A percentile compares a stretch with the other conserved stretches of the same genome.
phyloP scores from a whole-genome alignment of 2,797 vertebrate genomes.

The Oryzias sinensis region DNA sequence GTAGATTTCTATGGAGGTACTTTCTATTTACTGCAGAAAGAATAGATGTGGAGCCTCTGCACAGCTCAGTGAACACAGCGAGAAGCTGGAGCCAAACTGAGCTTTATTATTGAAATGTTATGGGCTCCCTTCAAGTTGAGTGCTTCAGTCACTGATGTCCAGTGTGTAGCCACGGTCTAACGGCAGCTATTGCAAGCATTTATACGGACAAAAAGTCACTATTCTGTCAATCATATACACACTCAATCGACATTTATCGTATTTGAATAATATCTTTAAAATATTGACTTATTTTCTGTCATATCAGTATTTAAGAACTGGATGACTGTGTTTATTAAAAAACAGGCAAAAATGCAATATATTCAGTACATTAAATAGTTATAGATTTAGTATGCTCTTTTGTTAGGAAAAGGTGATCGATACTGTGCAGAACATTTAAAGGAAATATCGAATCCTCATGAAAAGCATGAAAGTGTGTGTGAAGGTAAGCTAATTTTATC shows the following conservation, averaged over 20 bases:
- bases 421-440: conserved; percentile 7
- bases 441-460: conserved; percentile 4
- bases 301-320: too few relatives aligned
- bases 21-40: conserved; percentile 33
- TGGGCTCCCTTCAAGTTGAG: conserved; percentile 38
- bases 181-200: conserved; percentile 34
- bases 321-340: conserved; percentile 34
- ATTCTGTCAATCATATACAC: conserved; percentile 31
- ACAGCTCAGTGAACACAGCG: conserved; percentile 26
- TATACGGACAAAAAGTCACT: conserved; percentile 49
- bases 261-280: conserved; percentile 2
- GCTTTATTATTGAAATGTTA: conserved; percentile 52
- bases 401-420: neutral
- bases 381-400: too few relatives aligned
- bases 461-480: conserved; percentile 9
- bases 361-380: too few relatives aligned
- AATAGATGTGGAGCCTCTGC: conserved; percentile 35
- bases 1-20: conserved; percentile 34
- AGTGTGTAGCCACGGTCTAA: conserved; percentile 35
- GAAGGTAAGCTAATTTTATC: conserved; percentile 36
- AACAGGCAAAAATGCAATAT: neutral
- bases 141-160: conserved; percentile 36
- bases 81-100: conserved; percentile 34
- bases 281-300: neutral
- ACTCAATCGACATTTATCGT: too few relatives aligned